Percentiles rank a stretch among this genome's conserved stretches.
phyloP scores from a whole-genome alignment of 2,797 vertebrate species.

The Eremophila alpestris region DNA sequence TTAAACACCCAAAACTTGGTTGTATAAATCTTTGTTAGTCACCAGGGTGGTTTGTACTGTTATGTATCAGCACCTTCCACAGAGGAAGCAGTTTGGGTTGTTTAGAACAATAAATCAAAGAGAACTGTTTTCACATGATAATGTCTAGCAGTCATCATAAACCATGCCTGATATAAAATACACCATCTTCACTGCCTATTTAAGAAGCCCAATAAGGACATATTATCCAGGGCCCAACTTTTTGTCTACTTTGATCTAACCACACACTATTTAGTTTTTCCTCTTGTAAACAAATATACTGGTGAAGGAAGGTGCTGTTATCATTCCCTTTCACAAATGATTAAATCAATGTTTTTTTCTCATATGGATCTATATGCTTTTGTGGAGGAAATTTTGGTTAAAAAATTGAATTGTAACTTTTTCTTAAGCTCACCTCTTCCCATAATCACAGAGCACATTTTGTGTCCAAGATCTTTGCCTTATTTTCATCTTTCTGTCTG shows the following conservation, averaged over 20 bases:
- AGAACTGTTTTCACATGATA: background rate
- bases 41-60: background rate
- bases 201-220: background rate
- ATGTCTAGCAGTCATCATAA: background rate
- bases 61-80: background rate
- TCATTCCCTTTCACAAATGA: fast-evolving
- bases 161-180: background rate
- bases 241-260: background rate
- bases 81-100: background rate
- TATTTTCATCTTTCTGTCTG: background rate
- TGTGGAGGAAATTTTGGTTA: background rate
- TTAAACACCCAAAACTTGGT: background rate
- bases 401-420: background rate
- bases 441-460: background rate
- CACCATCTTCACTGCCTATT: background rate
- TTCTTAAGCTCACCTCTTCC: background rate
- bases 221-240: background rate
- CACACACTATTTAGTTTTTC: background rate
- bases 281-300: background rate
- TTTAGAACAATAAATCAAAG: background rate
- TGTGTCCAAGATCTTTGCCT: background rate
- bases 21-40: background rate
- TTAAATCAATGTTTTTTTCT: background rate
- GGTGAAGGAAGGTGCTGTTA: background rate
- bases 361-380: background rate